Conservation (phyloP, 2,888 invertebrate species). For the Neocrepidodera transversa region DNA sequence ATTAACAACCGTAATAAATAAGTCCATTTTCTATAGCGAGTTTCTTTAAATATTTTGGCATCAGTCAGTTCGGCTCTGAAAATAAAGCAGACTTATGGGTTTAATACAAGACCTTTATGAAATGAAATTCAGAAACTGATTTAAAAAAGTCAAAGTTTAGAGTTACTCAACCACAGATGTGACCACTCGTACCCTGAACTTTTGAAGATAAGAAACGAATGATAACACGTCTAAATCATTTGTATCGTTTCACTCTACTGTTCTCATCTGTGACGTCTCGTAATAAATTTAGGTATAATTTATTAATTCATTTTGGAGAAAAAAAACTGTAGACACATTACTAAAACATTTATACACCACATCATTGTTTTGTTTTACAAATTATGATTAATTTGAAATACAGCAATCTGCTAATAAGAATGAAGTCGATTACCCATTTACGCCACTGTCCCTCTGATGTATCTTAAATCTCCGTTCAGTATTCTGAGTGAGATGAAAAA, state of each 20-base stretch:
- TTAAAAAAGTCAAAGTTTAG: constrained; percentile 55
- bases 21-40: too few species aligned
- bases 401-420: too few species aligned
- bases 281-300: constrained; percentile 1
- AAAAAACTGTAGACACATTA: too few species aligned
- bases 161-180: constrained; percentile 53
- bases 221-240: constrained; percentile 52
- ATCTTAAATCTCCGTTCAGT: constrained; percentile 3
- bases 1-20: too few species aligned
- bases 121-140: constrained; percentile 48
- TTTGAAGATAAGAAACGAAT: constrained; percentile 45
- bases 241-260: constrained; percentile 49
- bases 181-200: constrained; percentile 49
- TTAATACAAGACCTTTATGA: constrained; percentile 28
- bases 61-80: background rate
- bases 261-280: constrained; percentile 5
- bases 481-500: constrained; percentile 8
- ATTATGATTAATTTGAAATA: too few species aligned
- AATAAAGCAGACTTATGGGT: constrained; percentile 23
- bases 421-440: too few species aligned
- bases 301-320: too few species aligned
- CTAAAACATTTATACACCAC: too few species aligned
- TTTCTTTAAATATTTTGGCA: too few species aligned
- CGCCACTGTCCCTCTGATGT: too few species aligned
- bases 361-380: too few species aligned